Evolutionary conservation across 1,140 invertebrate genomes (phyloP), one percentile per base, ranked within the genome.

Genomic region (Orchesella cincta): DNA sequence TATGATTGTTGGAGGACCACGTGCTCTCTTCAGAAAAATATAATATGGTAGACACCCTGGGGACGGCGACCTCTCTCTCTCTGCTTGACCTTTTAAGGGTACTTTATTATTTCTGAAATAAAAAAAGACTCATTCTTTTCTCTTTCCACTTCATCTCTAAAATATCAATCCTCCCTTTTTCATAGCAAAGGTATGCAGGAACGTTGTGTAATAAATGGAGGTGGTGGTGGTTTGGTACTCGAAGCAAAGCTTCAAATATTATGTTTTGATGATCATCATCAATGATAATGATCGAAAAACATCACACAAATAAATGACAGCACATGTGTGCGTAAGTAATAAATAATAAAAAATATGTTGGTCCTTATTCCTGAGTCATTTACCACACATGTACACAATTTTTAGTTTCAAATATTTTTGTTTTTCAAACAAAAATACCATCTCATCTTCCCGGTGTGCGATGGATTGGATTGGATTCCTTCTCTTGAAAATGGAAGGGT

Each of bases 271-370:
- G 54, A 57, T 57, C 12, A 57, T 26, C 23, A 5, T 57, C 54
- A 57, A n/a, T 57, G 54, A 57, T 57, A 57, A 57, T 57, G 54
- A 57, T 57, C 54, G 23, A 57, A 57, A 57, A 26, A 26, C 54
- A 57, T 57, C 54, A 57, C 54, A 57, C 54, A 57, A 57, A 57
- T 57, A 57, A 57, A 57, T 57, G 54, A 57, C 54, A 57, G 54
- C 54, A 57, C 54, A 57, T 57, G 26, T 57, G 54, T 18, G 18
- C 5, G 39, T 18, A 46, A 8, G 54, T 57, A 57, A 57, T 57
- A 57, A 57, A 57, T 57, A 57, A 57, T 14, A 57, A 8, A 57
- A 57, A 57, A 12, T 8, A 20, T 46, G 20, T 46, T 46, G 39
- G 8, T 46, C 39, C 39, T 46, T 46, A 46, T 46, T 18, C 54